phyloP scores from a whole-genome alignment of 2,888 invertebrate genomes.

The Aquatica leii region DNA sequence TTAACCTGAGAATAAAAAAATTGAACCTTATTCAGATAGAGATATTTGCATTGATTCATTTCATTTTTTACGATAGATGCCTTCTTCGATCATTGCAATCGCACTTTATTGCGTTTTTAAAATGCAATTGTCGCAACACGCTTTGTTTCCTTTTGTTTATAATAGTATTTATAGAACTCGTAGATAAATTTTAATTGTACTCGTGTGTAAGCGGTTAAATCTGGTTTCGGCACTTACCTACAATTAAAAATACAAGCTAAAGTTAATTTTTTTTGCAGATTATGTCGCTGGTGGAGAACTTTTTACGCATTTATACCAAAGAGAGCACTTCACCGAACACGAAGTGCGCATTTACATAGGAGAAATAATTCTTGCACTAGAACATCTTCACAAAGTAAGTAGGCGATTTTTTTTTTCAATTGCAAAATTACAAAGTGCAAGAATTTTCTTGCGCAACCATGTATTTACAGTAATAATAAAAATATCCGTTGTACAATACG shows the following conservation, averaged over 20 bases:
- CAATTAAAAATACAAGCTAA: background rate
- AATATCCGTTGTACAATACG: background rate
- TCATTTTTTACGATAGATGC: too few relatives aligned
- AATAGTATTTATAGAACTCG: background rate
- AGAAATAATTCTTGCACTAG: slow-evolving; percentile 94
- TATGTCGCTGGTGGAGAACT: slow-evolving; percentile 97
- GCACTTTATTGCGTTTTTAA: too few relatives aligned
- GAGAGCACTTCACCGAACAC: slow-evolving; percentile 89
- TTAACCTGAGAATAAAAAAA: too few relatives aligned
- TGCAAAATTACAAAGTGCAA: background rate
- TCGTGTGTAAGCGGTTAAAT: too few relatives aligned
- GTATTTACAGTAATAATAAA: slow-evolving; percentile 4
- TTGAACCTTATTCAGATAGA: too few relatives aligned
- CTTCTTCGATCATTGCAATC: too few relatives aligned
- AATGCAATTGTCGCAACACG: too few relatives aligned
- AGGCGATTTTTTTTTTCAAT: background rate
- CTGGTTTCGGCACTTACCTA: too few relatives aligned
- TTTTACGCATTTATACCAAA: slow-evolving; percentile 95
- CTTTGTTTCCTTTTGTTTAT: background rate
- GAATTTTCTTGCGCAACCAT: background rate
- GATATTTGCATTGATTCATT: too few relatives aligned
- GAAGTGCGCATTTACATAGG: slow-evolving; percentile 95
- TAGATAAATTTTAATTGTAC: background rate
- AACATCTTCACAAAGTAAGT: slow-evolving; percentile 91
- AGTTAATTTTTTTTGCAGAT: slow-evolving; percentile 70